phyloP scores from a whole-genome alignment of 2,113 vertebrate species.

The Solenodon paradoxus region DNA sequence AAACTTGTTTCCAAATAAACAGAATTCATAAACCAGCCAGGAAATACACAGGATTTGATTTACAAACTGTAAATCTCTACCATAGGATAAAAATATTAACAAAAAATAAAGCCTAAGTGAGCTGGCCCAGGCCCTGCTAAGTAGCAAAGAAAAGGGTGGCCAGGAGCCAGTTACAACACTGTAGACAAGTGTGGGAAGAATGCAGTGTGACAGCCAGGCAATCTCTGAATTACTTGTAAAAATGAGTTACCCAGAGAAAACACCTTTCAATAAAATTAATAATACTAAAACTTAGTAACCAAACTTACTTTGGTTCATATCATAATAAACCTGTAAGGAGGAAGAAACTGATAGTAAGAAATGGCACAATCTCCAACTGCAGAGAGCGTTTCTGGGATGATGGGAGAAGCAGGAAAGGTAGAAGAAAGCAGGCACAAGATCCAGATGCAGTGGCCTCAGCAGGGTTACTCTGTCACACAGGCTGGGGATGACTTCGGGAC shows the following conservation, averaged over 20 bases:
- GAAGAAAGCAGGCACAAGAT: background rate
- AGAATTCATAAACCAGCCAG: background rate
- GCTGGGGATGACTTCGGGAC: no score
- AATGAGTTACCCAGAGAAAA: background rate
- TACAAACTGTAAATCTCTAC: background rate
- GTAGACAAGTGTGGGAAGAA: background rate
- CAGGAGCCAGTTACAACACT: background rate
- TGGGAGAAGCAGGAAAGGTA: background rate
- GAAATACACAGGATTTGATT: background rate
- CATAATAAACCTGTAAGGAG: slow-evolving; percentile 2
- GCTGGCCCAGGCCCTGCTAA: background rate
- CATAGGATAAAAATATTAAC: background rate
- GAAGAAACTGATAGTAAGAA: background rate
- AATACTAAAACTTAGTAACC: no score
- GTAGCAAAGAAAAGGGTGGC: background rate
- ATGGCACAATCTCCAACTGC: background rate
- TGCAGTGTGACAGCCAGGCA: background rate
- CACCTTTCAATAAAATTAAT: background rate
- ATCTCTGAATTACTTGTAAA: background rate
- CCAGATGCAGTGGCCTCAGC: background rate
- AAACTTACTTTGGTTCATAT: slow-evolving; percentile 1
- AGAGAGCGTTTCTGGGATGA: background rate
- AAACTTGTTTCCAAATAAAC: background rate
- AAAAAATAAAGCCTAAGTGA: background rate
- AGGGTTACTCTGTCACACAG: background rate